Conservation (phyloP, 2,888 invertebrate genomes). For the Eudasyphora cyanicolor region DNA sequence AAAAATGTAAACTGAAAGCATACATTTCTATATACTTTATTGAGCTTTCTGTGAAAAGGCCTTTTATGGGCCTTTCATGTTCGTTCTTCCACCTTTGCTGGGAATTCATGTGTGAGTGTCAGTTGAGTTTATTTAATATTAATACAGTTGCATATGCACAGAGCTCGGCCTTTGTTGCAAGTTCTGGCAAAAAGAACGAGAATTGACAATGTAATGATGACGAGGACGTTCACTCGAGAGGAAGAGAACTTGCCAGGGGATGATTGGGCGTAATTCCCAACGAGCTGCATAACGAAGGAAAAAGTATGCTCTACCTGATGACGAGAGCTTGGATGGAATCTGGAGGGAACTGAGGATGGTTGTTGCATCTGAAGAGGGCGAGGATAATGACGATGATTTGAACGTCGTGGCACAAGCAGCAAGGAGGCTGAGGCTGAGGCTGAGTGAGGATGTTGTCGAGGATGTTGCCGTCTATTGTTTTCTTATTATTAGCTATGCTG, state of each 20-base stretch:
- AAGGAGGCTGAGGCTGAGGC: neutral
- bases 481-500: slow-evolving; percentile 36
- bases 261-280: neutral
- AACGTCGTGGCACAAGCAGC: neutral
- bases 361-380: neutral
- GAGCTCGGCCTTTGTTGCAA: slow-evolving; percentile 25
- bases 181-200: slow-evolving; percentile 41
- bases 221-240: neutral
- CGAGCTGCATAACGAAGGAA: neutral
- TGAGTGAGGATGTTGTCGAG: neutral
- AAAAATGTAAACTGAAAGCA: too few species aligned
- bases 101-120: neutral
- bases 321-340: neutral
- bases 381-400: neutral
- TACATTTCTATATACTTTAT: too few species aligned
- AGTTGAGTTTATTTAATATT: slow-evolving; percentile 60
- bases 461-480: slow-evolving; percentile 28
- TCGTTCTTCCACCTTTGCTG: neutral
- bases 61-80: neutral
- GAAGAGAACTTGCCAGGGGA: neutral
- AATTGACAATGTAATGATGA: slow-evolving; percentile 58
- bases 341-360: neutral
- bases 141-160: slow-evolving; percentile 56
- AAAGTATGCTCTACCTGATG: too few species aligned
- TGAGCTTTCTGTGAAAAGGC: neutral